Evolutionary conservation across 2,113 vertebrate genomes (phyloP).

Genomic region (Lophochroa leadbeateri): DNA sequence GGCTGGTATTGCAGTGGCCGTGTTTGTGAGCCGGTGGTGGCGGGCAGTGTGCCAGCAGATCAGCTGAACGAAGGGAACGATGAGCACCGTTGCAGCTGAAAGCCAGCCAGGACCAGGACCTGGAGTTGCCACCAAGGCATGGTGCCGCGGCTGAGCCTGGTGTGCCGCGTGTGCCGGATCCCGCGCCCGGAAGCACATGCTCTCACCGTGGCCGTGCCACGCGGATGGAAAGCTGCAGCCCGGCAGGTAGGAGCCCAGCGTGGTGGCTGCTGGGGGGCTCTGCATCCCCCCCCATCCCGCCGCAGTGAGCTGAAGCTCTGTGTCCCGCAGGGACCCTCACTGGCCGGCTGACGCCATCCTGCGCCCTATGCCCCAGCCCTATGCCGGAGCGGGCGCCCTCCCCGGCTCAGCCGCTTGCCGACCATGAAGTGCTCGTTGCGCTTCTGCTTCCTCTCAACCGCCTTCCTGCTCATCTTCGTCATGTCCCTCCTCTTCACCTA

Average conservation of each 20-base stretch:
- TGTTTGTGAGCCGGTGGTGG: neutral
- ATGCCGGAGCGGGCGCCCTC: constrained; percentile 30
- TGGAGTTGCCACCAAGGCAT: neutral
- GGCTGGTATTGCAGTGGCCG: neutral
- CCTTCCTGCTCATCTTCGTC: constrained; percentile 88
- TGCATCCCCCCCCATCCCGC: fast-evolving
- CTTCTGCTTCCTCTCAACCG: constrained; percentile 88
- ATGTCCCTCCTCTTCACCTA: constrained; percentile 95
- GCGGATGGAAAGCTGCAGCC: constrained; percentile 47
- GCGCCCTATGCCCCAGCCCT: constrained; percentile 37
- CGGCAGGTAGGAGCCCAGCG: neutral
- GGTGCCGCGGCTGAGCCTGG: neutral
- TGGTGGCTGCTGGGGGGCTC: fast-evolving
- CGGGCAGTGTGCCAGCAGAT: constrained; percentile 6
- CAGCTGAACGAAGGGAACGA: neutral
- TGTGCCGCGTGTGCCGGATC: neutral
- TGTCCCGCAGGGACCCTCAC: constrained; percentile 17
- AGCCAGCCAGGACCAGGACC: neutral
- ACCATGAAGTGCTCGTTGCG: constrained; percentile 90
- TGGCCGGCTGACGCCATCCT: constrained; percentile 32
- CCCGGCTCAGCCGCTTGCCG: neutral
- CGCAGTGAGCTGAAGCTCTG: neutral
- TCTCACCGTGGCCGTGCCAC: neutral
- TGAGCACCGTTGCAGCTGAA: neutral
- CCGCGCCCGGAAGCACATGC: neutral